Percentiles rank a stretch among this genome's conserved stretches.
Conservation (phyloP, 2,888 invertebrate species). For the Trichopria drosophilae region DNA sequence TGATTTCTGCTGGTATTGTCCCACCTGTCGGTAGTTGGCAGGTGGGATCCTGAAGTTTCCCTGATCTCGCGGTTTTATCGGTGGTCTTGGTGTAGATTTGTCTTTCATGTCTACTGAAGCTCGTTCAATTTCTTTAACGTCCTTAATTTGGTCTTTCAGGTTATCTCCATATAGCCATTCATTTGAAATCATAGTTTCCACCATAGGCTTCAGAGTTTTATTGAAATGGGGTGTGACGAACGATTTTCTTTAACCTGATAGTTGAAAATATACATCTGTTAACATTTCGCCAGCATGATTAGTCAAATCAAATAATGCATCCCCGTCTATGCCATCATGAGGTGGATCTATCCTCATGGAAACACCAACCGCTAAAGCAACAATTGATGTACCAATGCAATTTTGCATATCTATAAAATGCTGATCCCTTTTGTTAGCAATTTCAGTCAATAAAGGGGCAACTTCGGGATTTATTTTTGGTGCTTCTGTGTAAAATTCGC, state of each 20-base stretch:
- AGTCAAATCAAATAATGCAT: too few species aligned
- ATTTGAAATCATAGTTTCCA: too few species aligned
- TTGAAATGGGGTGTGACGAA: too few species aligned
- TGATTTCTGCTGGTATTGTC: slow-evolving; percentile 5
- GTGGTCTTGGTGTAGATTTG: neutral
- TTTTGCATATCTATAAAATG: slow-evolving; percentile 19
- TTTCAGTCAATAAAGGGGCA: slow-evolving; percentile 5
- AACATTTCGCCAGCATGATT: too few species aligned
- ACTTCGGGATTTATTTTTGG: slow-evolving; percentile 16
- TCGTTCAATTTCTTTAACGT: slow-evolving; percentile 27
- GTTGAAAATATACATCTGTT: too few species aligned
- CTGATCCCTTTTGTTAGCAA: slow-evolving; percentile 21
- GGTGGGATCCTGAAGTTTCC: slow-evolving; percentile 27
- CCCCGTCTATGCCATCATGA: slow-evolving; percentile 1
- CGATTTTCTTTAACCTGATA: too few species aligned
- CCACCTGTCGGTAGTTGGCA: slow-evolving; percentile 18
- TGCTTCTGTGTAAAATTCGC: slow-evolving; percentile 9
- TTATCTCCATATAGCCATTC: slow-evolving; percentile 31
- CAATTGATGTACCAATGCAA: slow-evolving; percentile 12
- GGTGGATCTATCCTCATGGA: too few species aligned
- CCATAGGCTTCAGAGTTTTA: too few species aligned
- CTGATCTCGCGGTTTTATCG: slow-evolving; percentile 6
- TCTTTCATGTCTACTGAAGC: slow-evolving; percentile 8
- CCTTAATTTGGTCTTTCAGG: slow-evolving; percentile 32
- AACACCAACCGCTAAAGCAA: slow-evolving; percentile 9